Evolutionary conservation across 2,888 invertebrate genomes (phyloP), one percentile per base, ranked within the genome.

Genomic region (Abrostola triplasia): DNA sequence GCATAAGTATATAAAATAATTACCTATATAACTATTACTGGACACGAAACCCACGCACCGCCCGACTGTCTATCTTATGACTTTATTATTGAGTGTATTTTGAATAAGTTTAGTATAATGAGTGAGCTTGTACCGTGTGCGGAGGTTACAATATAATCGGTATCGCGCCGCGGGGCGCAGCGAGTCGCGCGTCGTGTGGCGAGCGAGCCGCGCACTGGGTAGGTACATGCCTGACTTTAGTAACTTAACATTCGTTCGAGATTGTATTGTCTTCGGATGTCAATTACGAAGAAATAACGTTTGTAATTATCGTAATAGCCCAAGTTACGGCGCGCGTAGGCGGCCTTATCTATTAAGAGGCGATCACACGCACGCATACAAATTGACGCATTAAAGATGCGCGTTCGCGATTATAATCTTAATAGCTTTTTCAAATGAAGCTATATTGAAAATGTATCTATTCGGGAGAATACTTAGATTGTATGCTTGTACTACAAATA

Each of bases 301-400:
- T 61, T 65, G 67, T 72, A 79, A 79, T 76, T 68, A 73, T 67
- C 50, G 70, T 73, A 81, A 78, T 75, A 77, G 68, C 47, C 59
- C 44, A 63, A 74, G 76, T 62, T 53, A 54, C 64, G 36, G 62
- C 57, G 81, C 75, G 87, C 80, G 85, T 84, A 80, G 87, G 87
- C 76, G 80, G 81, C 84, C 81, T 85, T 89, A 88, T 89, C 89
- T 86, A 81, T 84, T 81, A 83, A 69, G 86, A 76, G 77, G 82
- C 74, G 86, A 84, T 87, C 91, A 87, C 89, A 87, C 87, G 86
- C 84, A 84, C 88, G 92, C 91, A 91, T 92, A 91, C 90, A 89
- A 90, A 92, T 91, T 84, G 91, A 85, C 82, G 84, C 84, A 91
- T 91, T 92, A 90, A 64, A 83, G 81, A 80, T 84, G 83, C 81